Evolutionary conservation across 1,140 invertebrate species (phyloP).

Genomic region (Lutraria rhynchaena): DNA sequence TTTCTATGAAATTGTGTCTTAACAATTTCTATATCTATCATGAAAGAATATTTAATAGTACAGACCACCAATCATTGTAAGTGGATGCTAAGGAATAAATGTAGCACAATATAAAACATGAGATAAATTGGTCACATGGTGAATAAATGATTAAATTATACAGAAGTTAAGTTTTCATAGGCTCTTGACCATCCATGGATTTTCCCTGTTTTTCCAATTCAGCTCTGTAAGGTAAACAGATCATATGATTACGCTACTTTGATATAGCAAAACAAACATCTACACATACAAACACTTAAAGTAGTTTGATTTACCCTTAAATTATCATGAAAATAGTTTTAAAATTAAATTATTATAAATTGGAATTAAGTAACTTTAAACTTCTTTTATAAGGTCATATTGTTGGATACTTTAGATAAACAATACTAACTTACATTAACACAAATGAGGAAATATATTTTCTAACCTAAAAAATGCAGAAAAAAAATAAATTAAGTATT

Average conservation of each 20-base stretch:
- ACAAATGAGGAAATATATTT: too few relatives aligned
- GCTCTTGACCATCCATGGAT: conserved; percentile 79
- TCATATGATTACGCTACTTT: background rate
- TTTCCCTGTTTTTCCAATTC: conserved; percentile 82
- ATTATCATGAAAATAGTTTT: background rate
- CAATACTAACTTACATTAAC: too few relatives aligned
- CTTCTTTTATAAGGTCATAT: background rate
- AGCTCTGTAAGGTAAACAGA: conserved; percentile 74
- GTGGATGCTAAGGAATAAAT: too few relatives aligned
- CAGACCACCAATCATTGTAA: too few relatives aligned
- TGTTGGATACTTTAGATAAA: too few relatives aligned
- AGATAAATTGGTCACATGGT: too few relatives aligned
- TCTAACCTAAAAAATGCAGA: background rate
- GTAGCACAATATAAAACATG: too few relatives aligned
- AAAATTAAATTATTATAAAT: background rate
- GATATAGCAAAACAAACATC: too few relatives aligned
- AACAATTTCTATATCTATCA: too few relatives aligned
- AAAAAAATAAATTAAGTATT: background rate
- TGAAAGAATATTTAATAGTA: too few relatives aligned
- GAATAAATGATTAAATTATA: background rate
- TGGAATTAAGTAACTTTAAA: background rate
- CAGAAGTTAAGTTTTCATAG: conserved; percentile 76
- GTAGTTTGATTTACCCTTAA: background rate
- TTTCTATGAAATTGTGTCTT: too few relatives aligned
- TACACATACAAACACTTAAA: background rate